These are phyloP conservation scores for Corythornis vintsioides DNA, from an alignment of 2,113 vertebrate species.

Conservation along the genomic window DNA sequence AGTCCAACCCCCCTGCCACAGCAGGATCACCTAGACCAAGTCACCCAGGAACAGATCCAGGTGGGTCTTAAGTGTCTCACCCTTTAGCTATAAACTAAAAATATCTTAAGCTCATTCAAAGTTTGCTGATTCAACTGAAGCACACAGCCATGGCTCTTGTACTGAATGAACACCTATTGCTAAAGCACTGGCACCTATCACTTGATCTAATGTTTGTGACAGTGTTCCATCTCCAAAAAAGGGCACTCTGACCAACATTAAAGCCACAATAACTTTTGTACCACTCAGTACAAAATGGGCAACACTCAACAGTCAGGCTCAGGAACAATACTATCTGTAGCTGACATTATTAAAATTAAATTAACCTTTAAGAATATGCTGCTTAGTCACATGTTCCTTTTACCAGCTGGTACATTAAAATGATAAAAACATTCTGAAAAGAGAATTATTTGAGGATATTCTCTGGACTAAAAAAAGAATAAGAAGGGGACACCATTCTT, in stretches of 20 bases:
- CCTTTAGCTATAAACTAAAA: conserved; percentile 28
- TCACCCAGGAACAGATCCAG: too few relatives aligned
- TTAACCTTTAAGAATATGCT: not conserved
- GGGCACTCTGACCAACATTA: not conserved
- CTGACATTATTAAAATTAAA: not conserved
- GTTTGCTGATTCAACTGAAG: not conserved
- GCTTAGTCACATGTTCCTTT: not conserved
- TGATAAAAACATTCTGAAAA: not conserved
- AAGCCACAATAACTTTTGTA: not conserved
- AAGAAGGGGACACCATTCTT: not conserved
- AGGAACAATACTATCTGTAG: not conserved
- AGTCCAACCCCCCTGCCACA: too few relatives aligned
- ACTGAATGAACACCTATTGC: not conserved
- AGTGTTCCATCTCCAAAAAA: not conserved
- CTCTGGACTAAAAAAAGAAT: not conserved
- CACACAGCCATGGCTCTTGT: not conserved
- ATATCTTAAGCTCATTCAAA: not conserved
- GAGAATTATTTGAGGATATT: not conserved
- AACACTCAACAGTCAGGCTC: not conserved
- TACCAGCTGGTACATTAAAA: not conserved
- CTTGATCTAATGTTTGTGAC: not conserved
- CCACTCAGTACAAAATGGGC: not conserved
- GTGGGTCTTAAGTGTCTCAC: too few relatives aligned
- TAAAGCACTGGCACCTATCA: not conserved
- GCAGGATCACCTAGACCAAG: too few relatives aligned